A percentile compares a stretch with the other conserved stretches of the same genome.
Evolutionary conservation across 1,140 invertebrate genomes (phyloP).

Genomic region (Drosophila simulans): DNA sequence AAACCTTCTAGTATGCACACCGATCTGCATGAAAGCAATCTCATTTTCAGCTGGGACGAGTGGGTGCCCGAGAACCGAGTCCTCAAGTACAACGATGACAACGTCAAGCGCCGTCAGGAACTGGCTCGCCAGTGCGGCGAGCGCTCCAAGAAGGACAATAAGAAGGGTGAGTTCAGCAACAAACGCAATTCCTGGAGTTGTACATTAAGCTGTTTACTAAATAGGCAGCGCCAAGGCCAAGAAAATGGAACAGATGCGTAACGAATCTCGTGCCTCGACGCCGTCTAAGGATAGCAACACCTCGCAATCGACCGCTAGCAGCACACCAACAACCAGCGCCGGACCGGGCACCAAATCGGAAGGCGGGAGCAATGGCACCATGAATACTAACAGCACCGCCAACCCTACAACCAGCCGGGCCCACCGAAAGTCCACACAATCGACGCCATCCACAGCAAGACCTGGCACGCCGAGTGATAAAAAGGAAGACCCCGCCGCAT

Average conservation of each 20-base stretch:
- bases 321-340: slow-evolving; percentile 21
- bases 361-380: slow-evolving; percentile 13
- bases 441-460: slow-evolving; percentile 15
- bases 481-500: slow-evolving; percentile 50
- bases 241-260: slow-evolving; percentile 72
- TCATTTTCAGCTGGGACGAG: slow-evolving; percentile 94
- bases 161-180: slow-evolving; percentile 85
- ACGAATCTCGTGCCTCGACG: slow-evolving; percentile 88
- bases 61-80: slow-evolving; percentile 98
- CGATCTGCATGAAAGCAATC: neutral
- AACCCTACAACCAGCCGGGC: slow-evolving; percentile 46
- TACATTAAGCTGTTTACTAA: neutral
- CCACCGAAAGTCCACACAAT: slow-evolving; percentile 65
- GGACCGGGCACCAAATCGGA: slow-evolving; percentile 37
- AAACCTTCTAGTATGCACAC: slow-evolving; percentile 31
- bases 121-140: slow-evolving; percentile 88
- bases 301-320: slow-evolving; percentile 28
- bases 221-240: slow-evolving; percentile 70
- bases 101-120: slow-evolving; percentile 95
- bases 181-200: neutral
- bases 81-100: slow-evolving; percentile 96
- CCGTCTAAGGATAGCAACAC: slow-evolving; percentile 85
- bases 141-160: slow-evolving; percentile 88
- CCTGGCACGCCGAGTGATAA: slow-evolving; percentile 53
- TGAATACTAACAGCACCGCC: slow-evolving; percentile 22